Conservation (phyloP, 92 coral and sea anemone species). For the Palythoa grandiflora region DNA sequence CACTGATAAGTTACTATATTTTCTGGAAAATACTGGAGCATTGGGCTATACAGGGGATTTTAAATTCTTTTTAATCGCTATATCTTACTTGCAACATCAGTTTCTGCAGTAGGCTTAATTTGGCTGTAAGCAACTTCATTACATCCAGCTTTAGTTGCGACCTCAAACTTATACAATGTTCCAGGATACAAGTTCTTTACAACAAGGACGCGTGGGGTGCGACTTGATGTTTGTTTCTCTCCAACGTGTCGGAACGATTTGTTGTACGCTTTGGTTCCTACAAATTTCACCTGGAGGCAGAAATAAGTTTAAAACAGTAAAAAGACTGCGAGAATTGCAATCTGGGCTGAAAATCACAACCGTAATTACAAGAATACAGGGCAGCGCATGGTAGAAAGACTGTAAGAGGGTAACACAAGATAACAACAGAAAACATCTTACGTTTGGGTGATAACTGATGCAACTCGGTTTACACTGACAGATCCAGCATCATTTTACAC, state of each 20-base stretch:
- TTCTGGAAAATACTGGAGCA: background rate
- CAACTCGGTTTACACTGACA: too few relatives aligned
- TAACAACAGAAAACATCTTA: too few relatives aligned
- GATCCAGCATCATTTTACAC: too few relatives aligned
- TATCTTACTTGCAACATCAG: constrained; percentile 20
- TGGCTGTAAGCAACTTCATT: background rate
- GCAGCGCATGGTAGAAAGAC: too few relatives aligned
- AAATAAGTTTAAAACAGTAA: background rate
- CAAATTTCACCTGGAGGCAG: background rate
- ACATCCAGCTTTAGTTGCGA: constrained; percentile 41
- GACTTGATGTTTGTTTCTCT: background rate
- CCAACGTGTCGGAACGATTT: constrained; percentile 4
- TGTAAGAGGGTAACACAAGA: too few relatives aligned
- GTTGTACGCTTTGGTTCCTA: background rate
- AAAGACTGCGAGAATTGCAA: background rate
- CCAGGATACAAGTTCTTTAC: constrained; percentile 10
- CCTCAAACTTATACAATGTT: background rate
- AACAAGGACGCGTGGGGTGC: background rate
- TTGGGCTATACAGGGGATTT: background rate
- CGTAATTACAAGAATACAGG: background rate
- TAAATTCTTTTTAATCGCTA: background rate
- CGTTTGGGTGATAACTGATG: too few relatives aligned
- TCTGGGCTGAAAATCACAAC: background rate
- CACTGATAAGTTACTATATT: too few relatives aligned
- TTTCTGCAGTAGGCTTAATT: background rate